Evolutionary conservation across 2,888 invertebrate genomes (phyloP).

Genomic region (Polietes domitor): DNA sequence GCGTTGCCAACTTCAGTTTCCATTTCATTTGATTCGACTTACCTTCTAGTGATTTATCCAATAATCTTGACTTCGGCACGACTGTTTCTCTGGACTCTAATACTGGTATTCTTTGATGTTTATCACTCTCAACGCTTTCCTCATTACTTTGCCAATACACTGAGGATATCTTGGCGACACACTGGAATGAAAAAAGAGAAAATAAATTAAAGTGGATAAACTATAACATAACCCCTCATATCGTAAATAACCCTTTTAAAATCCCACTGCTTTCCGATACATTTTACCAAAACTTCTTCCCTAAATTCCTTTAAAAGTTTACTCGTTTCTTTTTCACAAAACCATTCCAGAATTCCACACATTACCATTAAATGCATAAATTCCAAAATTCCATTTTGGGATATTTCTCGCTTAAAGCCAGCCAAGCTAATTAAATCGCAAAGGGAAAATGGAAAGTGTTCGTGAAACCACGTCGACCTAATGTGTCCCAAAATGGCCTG

Average conservation of each 20-base stretch:
- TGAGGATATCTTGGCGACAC: constrained; percentile 92
- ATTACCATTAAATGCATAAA: too few relatives aligned
- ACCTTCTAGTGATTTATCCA: constrained; percentile 78
- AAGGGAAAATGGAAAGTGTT: constrained; percentile 15
- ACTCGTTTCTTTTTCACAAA: too few relatives aligned
- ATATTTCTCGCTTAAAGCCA: not conserved
- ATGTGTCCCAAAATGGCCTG: constrained; percentile 2
- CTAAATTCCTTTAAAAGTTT: too few relatives aligned
- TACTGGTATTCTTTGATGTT: constrained; percentile 88
- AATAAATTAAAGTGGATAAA: not conserved
- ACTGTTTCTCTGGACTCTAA: constrained; percentile 89
- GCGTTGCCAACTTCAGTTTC: too few relatives aligned
- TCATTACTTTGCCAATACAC: constrained; percentile 94
- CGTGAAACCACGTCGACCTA: constrained; percentile 14
- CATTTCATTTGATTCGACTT: constrained; percentile 60
- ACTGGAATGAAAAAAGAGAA: constrained; percentile 81
- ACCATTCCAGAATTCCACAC: too few relatives aligned
- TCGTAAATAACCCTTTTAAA: too few relatives aligned
- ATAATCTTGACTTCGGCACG: constrained; percentile 83
- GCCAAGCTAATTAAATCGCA: not conserved
- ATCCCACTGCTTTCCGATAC: too few relatives aligned
- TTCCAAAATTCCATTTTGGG: too few relatives aligned
- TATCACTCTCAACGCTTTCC: constrained; percentile 91
- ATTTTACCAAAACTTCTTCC: too few relatives aligned
- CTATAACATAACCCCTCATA: not conserved